A percentile compares a stretch with the other conserved stretches of the same genome.
Evolutionary conservation across 2,888 invertebrate species (phyloP).

Genomic region (Spodoptera picta): DNA sequence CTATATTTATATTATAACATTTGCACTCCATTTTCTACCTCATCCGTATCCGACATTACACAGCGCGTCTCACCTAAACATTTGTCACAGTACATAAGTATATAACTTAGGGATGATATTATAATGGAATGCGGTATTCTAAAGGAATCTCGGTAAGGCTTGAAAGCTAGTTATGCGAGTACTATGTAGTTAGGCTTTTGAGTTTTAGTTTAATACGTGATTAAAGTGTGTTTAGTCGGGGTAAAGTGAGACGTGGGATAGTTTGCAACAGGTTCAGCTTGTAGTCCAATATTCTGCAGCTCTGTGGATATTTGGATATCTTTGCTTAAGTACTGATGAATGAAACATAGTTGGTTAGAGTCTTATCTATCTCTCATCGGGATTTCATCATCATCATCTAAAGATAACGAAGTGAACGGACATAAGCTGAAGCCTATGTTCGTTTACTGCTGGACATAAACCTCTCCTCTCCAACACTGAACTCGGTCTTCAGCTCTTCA

Average conservation of each 20-base stretch:
- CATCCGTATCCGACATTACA: constrained; percentile 20
- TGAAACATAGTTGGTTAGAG: no score
- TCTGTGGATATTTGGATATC: no score
- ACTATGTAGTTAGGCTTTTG: constrained; percentile 21
- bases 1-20: no score
- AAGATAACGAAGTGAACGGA: no score
- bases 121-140: constrained; percentile 41
- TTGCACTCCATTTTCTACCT: constrained; percentile 4
- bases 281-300: no score
- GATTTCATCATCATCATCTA: no score
- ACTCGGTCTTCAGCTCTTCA: no score
- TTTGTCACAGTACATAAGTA: constrained; percentile 41
- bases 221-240: constrained; percentile 15
- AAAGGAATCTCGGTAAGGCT: constrained; percentile 26
- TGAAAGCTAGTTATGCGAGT: constrained; percentile 24
- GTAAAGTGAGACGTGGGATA: constrained; percentile 5
- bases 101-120: constrained; percentile 50
- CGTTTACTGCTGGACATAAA: no score
- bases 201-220: constrained; percentile 23
- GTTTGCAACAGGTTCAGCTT: neutral
- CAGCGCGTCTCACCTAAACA: constrained; percentile 38
- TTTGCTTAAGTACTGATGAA: no score
- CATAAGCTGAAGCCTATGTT: no score
- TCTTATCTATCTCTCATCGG: no score
- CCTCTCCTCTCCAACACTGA: no score